Evolutionary conservation across 2,113 vertebrate genomes (phyloP).

Genomic region (Aldabrachelys gigantea): DNA sequence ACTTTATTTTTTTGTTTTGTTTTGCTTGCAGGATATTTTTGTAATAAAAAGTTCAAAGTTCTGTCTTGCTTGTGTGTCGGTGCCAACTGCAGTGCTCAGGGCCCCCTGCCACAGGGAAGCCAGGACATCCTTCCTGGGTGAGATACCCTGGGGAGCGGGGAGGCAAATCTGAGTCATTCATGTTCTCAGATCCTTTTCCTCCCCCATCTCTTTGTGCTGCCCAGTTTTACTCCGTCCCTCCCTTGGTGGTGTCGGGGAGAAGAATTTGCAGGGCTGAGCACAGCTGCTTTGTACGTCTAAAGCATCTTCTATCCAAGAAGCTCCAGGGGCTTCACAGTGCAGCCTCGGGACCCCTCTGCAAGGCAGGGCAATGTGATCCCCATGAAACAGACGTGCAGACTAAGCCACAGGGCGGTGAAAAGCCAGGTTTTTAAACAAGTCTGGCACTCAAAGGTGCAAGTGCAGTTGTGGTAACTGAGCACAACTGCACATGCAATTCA

Average conservation of each 20-base stretch:
- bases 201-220: neutral
- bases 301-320: too few species aligned
- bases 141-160: neutral
- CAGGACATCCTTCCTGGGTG: neutral
- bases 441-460: neutral
- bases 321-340: neutral
- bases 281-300: neutral
- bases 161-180: neutral
- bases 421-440: neutral
- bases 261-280: neutral
- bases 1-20: neutral
- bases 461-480: neutral
- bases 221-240: neutral
- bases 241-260: neutral
- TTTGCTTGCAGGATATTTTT: conserved; percentile 77
- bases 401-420: too few species aligned
- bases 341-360: neutral
- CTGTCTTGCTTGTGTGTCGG: neutral
- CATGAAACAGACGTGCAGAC: neutral
- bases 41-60: conserved; percentile 74
- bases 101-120: neutral
- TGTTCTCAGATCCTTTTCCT: neutral
- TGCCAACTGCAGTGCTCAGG: neutral
- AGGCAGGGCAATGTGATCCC: neutral
- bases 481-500: neutral